Base-by-base conservation (phyloP, 2,888 invertebrate genomes). In the Dioctria rufipes region DNA sequence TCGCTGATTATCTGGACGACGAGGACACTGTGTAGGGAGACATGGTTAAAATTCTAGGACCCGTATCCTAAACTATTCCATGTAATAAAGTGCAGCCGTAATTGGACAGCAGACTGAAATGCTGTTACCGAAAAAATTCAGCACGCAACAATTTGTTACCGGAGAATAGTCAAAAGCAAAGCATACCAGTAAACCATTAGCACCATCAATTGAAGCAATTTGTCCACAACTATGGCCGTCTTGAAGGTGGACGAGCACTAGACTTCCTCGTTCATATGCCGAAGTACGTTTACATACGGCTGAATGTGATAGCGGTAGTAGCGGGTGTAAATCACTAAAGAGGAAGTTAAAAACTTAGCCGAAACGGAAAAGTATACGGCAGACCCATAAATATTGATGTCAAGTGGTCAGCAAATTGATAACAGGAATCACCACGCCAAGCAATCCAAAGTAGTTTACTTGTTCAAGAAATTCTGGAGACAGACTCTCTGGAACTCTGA, bases 361-460 rank as follows among this genome's bases (percentile, higher is more conserved):
- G 39, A 71, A 71, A 71, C 51, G 71, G 54, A 9, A 49, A 71
- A 49, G 40, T n/a, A n/a, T 54, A 40, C 25, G 54, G 71, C 71
- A 71, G 71, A 51, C 71, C 71, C 54, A 71, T 71, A 71, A 71
- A 71, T 71, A 71, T 51, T 71, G 71, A 71, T 40, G 71, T 54
- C 71, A 71, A 71, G 71, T 54, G 71, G 54, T 46, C 71, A 71
- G 54, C 71, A 71, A 71, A 71, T 71, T 71, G 71, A 71, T 71
- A 71, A 71, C 71, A 71, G 71, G 51, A 71, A 71, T 71, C 54
- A 71, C 71, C 71, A 71, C 71, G 51, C 71, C 71, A 54, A 71
- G 54, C 71, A 51, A 71, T 71, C 71, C 71, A 25, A 51, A 51
- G 39, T 71, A 25, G 71, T 51, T 54, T 71, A 6, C 54, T 6